These are phyloP conservation scores for Hippocampus kuda DNA, from an alignment of 2,797 vertebrate genomes.

Conservation along the genomic window DNA sequence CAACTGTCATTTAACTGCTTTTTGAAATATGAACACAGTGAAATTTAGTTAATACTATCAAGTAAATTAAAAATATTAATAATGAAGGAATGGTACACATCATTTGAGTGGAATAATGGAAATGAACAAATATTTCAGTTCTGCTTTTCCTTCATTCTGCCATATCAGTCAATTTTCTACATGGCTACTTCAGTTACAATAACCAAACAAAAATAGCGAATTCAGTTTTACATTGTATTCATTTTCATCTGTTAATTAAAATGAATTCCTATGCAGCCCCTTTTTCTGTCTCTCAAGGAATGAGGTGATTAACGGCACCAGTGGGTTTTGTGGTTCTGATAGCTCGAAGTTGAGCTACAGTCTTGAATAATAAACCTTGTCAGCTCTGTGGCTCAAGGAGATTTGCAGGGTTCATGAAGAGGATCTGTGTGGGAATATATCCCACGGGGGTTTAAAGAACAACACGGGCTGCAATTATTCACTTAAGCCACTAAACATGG, in stretches of 20 bases:
- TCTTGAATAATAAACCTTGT: conserved; percentile 55
- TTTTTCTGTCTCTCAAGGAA: conserved; percentile 29
- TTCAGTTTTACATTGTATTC: not conserved
- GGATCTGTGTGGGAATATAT: conserved; percentile 44
- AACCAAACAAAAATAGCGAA: not conserved
- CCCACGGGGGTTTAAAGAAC: conserved; percentile 44
- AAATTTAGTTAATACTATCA: not conserved
- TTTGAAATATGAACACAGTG: not conserved
- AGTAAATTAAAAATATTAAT: not conserved
- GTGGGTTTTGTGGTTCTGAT: conserved; percentile 42
- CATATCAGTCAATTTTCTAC: not conserved
- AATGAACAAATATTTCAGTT: not conserved
- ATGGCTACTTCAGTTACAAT: not conserved
- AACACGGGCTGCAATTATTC: conserved; percentile 32
- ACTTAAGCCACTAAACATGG: conserved; percentile 2
- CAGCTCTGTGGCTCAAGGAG: conserved; percentile 52
- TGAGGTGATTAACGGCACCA: conserved; percentile 54
- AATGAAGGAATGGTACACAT: not conserved
- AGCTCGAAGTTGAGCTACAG: conserved; percentile 51
- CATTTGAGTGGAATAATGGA: not conserved
- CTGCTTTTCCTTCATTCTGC: not conserved
- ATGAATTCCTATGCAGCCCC: not conserved
- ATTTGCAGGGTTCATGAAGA: conserved; percentile 36
- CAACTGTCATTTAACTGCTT: not conserved
- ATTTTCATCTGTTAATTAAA: conserved; percentile 1